Base-by-base conservation (phyloP, 2,113 vertebrate genomes). In the Speoplatyrhinus poulsoni region DNA sequence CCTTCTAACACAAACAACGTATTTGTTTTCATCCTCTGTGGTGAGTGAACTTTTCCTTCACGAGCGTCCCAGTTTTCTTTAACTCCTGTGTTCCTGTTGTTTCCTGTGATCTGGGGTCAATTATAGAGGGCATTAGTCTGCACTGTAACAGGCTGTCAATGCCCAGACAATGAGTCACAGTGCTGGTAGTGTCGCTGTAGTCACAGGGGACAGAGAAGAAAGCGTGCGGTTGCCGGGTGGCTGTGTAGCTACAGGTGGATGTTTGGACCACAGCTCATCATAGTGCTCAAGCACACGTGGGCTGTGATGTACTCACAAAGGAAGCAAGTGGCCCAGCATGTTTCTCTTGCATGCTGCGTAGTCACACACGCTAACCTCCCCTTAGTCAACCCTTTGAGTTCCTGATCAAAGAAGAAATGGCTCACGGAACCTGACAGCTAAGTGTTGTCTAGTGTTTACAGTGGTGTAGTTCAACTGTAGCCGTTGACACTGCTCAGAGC, bases 371-470 rank as follows among this genome's bases (percentile, higher is more conserved):
- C 89, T 88, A 94, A 91, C 90, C 88, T 92, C 90, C 89, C 89
- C 76, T 93, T 91, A 93, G 92, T 93, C 92, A 94, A 87, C 91
- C 87, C 93, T 91, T 89, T 85, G 77, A 85, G 88, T 87, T 80
- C 82, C 85, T 81, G 90, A 94, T 96, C 92, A 95, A 96, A 96
- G 94, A 90, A 86, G 53, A 91, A 92, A 91, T 89, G 85, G 88
- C 88, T 60, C 70, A 76, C 19, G 58, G 73, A 69, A 33, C 60
- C 8, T 1, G 36, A 41, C 36, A 70, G 69, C 69, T 67, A 80
- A 82, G 74, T 49, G 52, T 69, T 46, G 56, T 70, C 47, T 54
- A 81, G 68, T 70, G 73, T 80, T 65, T 61, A 41, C 7, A 41
- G 7, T 8, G 7, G 5, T 8, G 36, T 41, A 41, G 36, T 55